phyloP scores from a whole-genome alignment of 2,113 vertebrate genomes.

The Rhinoptilus africanus region DNA sequence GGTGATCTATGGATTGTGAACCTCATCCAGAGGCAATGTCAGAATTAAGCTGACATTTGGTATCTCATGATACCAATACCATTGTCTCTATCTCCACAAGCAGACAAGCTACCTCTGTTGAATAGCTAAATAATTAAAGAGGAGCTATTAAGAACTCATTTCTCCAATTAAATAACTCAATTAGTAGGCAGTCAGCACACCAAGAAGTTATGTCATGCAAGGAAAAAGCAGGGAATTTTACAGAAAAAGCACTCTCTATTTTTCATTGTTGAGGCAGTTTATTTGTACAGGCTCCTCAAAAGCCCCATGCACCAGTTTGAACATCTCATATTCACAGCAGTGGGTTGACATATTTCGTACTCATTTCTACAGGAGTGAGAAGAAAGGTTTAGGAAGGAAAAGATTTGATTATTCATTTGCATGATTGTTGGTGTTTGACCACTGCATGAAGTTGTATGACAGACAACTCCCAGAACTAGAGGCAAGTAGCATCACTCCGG shows the following conservation, averaged over 20 bases:
- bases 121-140: constrained; percentile 69
- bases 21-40: constrained; percentile 22
- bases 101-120: constrained; percentile 39
- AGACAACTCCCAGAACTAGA: neutral
- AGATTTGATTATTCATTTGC: neutral
- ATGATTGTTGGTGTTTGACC: neutral
- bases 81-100: constrained; percentile 24
- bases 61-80: neutral
- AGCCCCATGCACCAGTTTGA: neutral
- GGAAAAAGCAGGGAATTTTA: constrained; percentile 41
- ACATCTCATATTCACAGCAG: neutral
- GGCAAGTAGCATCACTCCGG: neutral
- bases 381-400: neutral
- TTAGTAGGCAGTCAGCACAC: constrained; percentile 33
- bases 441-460: too few relatives aligned
- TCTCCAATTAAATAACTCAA: constrained; percentile 53
- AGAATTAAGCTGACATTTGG: constrained; percentile 17
- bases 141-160: constrained; percentile 62
- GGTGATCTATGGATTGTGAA: neutral
- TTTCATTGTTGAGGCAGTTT: neutral
- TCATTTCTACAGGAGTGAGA: neutral
- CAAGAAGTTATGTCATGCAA: neutral
- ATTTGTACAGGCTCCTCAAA: neutral
- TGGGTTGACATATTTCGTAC: neutral
- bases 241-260: neutral